Evolutionary conservation across 2,113 vertebrate genomes (phyloP).

Genomic region (Setophaga coronata): DNA sequence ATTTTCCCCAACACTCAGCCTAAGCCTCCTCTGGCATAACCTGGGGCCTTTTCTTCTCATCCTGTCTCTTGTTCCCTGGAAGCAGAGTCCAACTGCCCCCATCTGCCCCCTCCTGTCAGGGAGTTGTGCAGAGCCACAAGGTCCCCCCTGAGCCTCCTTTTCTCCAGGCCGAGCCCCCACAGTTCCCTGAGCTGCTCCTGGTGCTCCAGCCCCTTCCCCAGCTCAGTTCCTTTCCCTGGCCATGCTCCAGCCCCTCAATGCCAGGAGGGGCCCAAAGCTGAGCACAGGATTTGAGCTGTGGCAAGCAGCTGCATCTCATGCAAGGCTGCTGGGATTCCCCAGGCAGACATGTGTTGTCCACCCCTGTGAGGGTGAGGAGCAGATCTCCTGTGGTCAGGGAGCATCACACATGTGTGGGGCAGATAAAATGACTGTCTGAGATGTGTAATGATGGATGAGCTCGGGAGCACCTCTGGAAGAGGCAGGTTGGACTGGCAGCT

Average conservation of each 20-base stretch:
- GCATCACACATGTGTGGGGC: fast-evolving
- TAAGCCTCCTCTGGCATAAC: neutral
- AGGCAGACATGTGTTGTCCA: fast-evolving
- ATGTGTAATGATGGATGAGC: neutral
- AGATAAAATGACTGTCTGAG: neutral
- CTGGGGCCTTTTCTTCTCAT: neutral
- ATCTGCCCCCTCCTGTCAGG: neutral
- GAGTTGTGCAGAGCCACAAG: neutral
- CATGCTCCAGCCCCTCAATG: fast-evolving
- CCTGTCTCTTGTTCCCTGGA: neutral
- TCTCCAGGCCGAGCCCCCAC: neutral
- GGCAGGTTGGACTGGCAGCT: neutral
- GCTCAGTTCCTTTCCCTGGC: fast-evolving
- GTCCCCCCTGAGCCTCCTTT: neutral
- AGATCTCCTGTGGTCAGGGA: neutral
- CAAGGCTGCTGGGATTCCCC: neutral
- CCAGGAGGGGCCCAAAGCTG: neutral
- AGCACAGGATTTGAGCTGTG: neutral
- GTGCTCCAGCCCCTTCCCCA: neutral
- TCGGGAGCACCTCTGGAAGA: neutral
- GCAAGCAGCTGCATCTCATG: neutral
- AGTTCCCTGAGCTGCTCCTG: neutral
- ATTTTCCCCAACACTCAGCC: neutral
- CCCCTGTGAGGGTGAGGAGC: fast-evolving
- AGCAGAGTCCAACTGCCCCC: neutral